A percentile compares a stretch with the other conserved stretches of the same genome.
These are phyloP conservation scores for Planiliza haematocheilus DNA, from an alignment of 2,113 vertebrate genomes.

Conservation along the genomic window DNA sequence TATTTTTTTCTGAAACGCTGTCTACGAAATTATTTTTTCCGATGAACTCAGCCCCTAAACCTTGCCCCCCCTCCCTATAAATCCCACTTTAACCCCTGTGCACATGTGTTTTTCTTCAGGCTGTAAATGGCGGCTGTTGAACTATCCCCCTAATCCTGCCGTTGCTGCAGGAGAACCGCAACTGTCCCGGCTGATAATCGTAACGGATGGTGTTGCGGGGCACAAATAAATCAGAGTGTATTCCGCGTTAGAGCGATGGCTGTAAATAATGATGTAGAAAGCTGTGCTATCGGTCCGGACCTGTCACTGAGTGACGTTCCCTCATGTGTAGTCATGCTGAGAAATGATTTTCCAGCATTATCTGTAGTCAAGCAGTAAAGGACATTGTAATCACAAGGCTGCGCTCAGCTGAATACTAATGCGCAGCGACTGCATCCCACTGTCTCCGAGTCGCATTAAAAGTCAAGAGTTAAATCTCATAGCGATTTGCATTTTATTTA, in stretches of 20 bases:
- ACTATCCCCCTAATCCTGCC: no score
- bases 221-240: neutral
- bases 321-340: constrained; percentile 37
- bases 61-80: no score
- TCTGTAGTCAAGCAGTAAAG: constrained; percentile 41
- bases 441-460: constrained; percentile 75
- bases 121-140: no score
- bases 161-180: no score
- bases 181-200: neutral
- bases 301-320: constrained; percentile 8
- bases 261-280: constrained; percentile 28
- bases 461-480: constrained; percentile 79
- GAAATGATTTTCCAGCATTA: constrained; percentile 45
- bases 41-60: no score
- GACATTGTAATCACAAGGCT: constrained; percentile 27
- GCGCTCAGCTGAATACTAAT: constrained; percentile 58
- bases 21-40: no score
- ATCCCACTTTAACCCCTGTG: no score
- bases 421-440: constrained; percentile 28
- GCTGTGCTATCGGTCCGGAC: neutral
- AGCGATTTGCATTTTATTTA: constrained; percentile 73
- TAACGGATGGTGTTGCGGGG: constrained; percentile 3
- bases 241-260: neutral
- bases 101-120: no score
- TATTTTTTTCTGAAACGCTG: no score